A percentile compares a stretch with the other conserved stretches of the same genome.
These are phyloP conservation scores for Manduca sexta DNA, from an alignment of 1,140 invertebrate species.

Conservation along the genomic window DNA sequence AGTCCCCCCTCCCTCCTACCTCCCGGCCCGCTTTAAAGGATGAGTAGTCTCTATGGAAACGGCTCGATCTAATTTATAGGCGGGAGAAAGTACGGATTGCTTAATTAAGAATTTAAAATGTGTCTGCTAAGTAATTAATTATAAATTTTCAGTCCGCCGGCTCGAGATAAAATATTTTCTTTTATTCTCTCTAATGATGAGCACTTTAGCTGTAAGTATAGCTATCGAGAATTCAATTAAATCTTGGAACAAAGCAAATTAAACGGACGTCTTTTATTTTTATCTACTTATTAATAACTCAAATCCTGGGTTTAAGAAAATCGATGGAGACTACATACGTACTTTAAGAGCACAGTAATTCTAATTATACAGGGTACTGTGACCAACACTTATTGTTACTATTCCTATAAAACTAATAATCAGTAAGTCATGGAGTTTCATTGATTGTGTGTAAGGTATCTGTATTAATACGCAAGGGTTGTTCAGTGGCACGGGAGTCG, in stretches of 20 bases:
- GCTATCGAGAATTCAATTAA: slow-evolving; percentile 50
- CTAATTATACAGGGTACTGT: too few relatives aligned
- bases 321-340: too few relatives aligned
- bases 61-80: slow-evolving; percentile 72
- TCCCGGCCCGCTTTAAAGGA: slow-evolving; percentile 69
- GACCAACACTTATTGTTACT: too few relatives aligned
- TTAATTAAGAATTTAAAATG: slow-evolving; percentile 73
- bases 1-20: slow-evolving; percentile 52
- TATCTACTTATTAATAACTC: too few relatives aligned
- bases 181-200: slow-evolving; percentile 29
- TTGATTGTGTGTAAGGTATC: slow-evolving; percentile 12
- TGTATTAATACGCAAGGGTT: slow-evolving; percentile 65
- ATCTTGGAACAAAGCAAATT: slow-evolving; percentile 23
- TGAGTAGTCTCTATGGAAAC: slow-evolving; percentile 76
- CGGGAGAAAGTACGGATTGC: slow-evolving; percentile 71
- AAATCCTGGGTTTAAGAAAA: too few relatives aligned
- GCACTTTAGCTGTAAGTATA: slow-evolving; percentile 26
- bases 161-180: slow-evolving; percentile 42
- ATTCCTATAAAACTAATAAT: too few relatives aligned
- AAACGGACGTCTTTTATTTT: background rate
- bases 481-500: slow-evolving; percentile 27
- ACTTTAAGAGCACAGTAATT: too few relatives aligned
- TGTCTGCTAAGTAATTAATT: slow-evolving; percentile 69
- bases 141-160: slow-evolving; percentile 56
- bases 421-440: too few relatives aligned